Conservation (phyloP, 2,113 vertebrate genomes). For the Alethe diademata region DNA sequence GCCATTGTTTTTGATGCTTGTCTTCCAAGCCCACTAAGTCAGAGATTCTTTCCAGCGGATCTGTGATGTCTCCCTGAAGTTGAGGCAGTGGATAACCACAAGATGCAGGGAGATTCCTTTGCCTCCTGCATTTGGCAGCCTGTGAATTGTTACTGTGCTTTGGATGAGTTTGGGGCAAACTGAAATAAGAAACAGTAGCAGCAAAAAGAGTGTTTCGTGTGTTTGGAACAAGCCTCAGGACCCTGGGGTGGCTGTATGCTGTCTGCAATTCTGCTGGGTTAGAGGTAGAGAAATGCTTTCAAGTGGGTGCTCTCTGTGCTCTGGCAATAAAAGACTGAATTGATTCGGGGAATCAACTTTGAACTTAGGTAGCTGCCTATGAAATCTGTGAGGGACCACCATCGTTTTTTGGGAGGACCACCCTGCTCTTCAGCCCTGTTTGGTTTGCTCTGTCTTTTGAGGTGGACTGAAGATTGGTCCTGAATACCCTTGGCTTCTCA, state of each 20-base stretch:
- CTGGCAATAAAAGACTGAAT: background rate
- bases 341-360: background rate
- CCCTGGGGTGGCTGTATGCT: background rate
- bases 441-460: background rate
- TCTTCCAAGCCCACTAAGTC: background rate
- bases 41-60: background rate
- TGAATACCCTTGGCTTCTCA: background rate
- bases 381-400: background rate
- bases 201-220: background rate
- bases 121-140: background rate
- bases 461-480: background rate
- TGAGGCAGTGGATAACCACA: background rate
- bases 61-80: background rate
- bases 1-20: background rate
- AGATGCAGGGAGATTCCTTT: background rate
- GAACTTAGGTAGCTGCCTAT: background rate
- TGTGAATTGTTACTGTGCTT: background rate
- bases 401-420: fast-evolving
- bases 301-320: background rate
- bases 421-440: background rate
- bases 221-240: fast-evolving
- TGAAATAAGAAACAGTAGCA: background rate
- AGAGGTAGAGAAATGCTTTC: background rate
- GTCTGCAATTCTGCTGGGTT: background rate
- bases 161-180: background rate